A percentile compares a stretch with the other conserved stretches of the same genome.
Evolutionary conservation across 2,797 vertebrate genomes (phyloP).

Genomic region (Diplodus puntazzo): DNA sequence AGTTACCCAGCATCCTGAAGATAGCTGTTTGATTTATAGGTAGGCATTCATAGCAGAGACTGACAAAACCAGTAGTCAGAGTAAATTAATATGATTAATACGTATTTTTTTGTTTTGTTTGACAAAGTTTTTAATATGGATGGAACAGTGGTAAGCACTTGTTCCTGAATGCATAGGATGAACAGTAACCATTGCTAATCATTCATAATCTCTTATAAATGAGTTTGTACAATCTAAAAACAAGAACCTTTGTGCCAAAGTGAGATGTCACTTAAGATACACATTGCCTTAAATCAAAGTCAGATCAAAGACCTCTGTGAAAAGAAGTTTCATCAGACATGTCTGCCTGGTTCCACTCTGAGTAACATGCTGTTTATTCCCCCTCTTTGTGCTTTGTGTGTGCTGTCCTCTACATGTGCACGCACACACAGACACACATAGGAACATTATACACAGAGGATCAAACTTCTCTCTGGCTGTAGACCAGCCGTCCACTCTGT

Average conservation of each 20-base stretch:
- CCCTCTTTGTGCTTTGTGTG: constrained; percentile 73
- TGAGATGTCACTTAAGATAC: constrained; percentile 73
- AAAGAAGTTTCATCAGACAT: constrained; percentile 75
- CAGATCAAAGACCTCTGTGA: constrained; percentile 76
- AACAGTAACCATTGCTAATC: constrained; percentile 16
- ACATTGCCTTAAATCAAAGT: constrained; percentile 71
- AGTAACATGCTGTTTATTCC: constrained; percentile 80
- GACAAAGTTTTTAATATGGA: constrained; percentile 13
- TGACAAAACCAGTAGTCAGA: not conserved
- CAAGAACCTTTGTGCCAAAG: constrained; percentile 51
- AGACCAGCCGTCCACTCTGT: constrained; percentile 80
- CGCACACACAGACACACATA: constrained; percentile 57
- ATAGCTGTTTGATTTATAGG: constrained; percentile 24
- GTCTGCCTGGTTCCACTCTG: constrained; percentile 81
- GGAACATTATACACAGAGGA: constrained; percentile 79
- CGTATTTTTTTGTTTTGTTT: not conserved
- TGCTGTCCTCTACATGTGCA: constrained; percentile 52
- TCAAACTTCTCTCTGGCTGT: constrained; percentile 77
- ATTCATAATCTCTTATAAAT: constrained; percentile 44
- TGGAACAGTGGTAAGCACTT: constrained; percentile 4
- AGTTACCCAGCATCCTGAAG: not conserved
- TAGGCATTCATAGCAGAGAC: constrained; percentile 13
- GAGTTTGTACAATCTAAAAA: constrained; percentile 33
- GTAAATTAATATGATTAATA: constrained; percentile 7
- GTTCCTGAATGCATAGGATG: constrained; percentile 20